These are phyloP conservation scores for Gambusia holbrooki DNA, from an alignment of 2,113 vertebrate species.

Conservation along the genomic window DNA sequence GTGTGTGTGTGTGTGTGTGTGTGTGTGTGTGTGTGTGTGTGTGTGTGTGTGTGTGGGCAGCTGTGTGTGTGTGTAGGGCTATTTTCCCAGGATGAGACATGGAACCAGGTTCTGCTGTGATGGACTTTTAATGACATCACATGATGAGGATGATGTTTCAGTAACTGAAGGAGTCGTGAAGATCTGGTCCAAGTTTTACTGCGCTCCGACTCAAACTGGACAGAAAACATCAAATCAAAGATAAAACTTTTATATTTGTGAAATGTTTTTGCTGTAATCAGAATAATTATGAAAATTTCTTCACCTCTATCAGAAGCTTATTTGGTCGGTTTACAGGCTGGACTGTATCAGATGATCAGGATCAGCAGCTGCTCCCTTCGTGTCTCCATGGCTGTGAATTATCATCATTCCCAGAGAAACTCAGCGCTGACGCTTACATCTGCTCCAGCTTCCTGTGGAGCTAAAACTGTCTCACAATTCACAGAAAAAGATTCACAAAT, in stretches of 20 bases:
- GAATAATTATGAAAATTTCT: too few species aligned
- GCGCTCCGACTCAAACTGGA: neutral
- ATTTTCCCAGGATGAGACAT: too few species aligned
- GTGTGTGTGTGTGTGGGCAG: too few species aligned
- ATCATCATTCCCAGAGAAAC: neutral
- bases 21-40: too few species aligned
- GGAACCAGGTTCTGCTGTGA: neutral
- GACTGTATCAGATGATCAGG: neutral
- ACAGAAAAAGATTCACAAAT: too few species aligned
- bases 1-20: neutral
- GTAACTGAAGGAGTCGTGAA: neutral
- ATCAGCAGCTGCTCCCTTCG: neutral
- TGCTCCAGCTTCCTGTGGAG: too few species aligned
- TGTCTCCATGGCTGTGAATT: neutral
- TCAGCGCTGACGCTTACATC: slow-evolving; percentile 5
- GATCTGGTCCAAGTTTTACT: neutral
- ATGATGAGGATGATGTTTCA: neutral
- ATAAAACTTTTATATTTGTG: neutral
- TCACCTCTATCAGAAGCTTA: neutral
- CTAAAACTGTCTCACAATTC: too few species aligned
- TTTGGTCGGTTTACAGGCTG: neutral
- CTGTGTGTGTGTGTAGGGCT: too few species aligned
- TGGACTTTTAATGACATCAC: neutral
- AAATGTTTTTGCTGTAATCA: neutral
- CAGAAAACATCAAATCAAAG: neutral